Conservation (phyloP, 2,113 vertebrate species). For the Turdus rufiventris region DNA sequence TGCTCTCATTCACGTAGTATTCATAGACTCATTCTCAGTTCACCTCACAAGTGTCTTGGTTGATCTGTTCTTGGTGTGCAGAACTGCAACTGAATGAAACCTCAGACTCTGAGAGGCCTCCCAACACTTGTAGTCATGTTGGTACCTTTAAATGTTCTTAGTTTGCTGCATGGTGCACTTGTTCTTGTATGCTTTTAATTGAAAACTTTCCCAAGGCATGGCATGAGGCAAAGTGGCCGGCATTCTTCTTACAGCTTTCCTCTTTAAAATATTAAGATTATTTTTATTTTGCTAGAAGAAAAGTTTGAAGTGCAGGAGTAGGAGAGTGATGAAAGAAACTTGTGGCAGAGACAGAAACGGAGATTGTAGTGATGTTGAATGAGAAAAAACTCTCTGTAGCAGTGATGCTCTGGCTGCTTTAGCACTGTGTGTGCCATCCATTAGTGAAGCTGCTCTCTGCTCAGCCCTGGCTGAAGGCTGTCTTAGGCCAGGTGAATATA, state of each 20-base stretch:
- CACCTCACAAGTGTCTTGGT: background rate
- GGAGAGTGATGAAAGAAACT: background rate
- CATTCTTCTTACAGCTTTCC: background rate
- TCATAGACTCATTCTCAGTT: background rate
- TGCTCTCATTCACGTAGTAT: background rate
- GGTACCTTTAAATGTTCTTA: background rate
- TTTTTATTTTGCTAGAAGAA: background rate
- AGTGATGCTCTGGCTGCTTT: background rate
- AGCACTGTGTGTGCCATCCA: background rate
- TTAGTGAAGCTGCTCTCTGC: background rate
- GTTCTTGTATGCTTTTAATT: background rate
- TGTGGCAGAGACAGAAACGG: background rate
- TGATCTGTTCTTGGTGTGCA: background rate
- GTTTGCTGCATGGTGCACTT: background rate
- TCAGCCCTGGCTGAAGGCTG: background rate
- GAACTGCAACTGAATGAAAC: background rate
- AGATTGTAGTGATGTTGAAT: background rate
- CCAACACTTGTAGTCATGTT: background rate
- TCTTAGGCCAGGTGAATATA: background rate
- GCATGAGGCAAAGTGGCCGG: background rate
- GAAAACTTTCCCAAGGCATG: background rate
- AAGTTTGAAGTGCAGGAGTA: background rate
- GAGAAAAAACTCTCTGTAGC: background rate
- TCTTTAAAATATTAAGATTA: background rate
- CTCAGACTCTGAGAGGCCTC: background rate